Conservation (phyloP, 2,888 invertebrate genomes). For the Halictus quadricinctus region DNA sequence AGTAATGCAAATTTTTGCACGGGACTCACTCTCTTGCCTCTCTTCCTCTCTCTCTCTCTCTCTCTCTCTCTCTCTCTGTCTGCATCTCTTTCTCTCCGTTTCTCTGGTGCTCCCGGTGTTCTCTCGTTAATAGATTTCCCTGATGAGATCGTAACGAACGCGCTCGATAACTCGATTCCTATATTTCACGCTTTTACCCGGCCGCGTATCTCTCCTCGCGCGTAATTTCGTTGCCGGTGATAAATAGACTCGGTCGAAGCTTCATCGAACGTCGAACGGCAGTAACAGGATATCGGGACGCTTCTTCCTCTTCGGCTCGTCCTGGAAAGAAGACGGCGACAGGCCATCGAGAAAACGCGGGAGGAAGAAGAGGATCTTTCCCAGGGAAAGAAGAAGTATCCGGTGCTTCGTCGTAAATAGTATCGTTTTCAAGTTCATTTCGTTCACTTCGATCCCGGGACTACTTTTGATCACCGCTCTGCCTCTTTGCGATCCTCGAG, state of each 20-base stretch:
- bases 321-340: background rate
- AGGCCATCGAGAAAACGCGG: background rate
- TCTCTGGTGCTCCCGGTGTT: conserved; percentile 10
- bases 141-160: conserved; percentile 36
- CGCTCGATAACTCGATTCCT: conserved; percentile 30
- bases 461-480: background rate
- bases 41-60: background rate
- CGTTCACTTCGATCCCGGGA: background rate
- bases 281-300: conserved; percentile 36
- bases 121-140: conserved; percentile 35
- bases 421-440: background rate
- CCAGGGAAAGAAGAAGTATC: background rate
- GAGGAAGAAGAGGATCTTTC: background rate
- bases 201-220: conserved; percentile 17
- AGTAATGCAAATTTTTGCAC: conserved; percentile 23
- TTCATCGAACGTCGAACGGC: conserved; percentile 35
- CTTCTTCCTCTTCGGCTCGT: conserved; percentile 7
- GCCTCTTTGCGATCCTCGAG: background rate
- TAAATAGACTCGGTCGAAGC: conserved; percentile 40
- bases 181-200: conserved; percentile 27
- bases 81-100: no score
- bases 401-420: background rate
- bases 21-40: background rate
- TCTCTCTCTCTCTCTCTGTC: background rate
- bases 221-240: conserved; percentile 50